Evolutionary conservation across 2,797 vertebrate species (phyloP).

Genomic region (Valencia hispanica): DNA sequence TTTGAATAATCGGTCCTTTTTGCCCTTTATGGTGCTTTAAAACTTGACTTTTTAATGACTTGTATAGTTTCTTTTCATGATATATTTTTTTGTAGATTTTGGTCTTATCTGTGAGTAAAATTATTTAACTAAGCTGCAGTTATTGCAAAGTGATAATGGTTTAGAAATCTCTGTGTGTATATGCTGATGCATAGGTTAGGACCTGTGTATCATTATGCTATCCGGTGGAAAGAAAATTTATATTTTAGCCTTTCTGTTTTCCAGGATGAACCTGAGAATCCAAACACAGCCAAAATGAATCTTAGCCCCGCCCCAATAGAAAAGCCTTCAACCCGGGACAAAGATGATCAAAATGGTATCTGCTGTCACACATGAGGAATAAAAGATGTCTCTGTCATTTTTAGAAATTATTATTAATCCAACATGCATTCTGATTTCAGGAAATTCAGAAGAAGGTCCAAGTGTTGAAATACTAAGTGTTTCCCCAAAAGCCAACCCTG

Average conservation of each 20-base stretch:
- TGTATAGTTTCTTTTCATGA: neutral
- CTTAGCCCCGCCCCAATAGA: slow-evolving; percentile 52
- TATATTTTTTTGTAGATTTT: neutral
- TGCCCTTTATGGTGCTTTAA: neutral
- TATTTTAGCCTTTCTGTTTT: slow-evolving; percentile 8
- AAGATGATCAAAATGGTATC: slow-evolving; percentile 73
- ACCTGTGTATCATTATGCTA: neutral
- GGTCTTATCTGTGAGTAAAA: neutral
- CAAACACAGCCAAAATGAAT: slow-evolving; percentile 63
- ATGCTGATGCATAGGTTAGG: neutral
- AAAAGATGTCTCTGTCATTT: neutral
- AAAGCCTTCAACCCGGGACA: slow-evolving; percentile 21
- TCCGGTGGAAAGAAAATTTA: neutral
- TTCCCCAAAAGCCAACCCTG: slow-evolving; percentile 83
- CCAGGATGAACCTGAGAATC: slow-evolving; percentile 57
- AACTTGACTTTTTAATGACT: neutral
- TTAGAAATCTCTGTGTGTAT: neutral
- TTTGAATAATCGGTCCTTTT: neutral
- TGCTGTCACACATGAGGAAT: neutral
- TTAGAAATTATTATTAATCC: neutral
- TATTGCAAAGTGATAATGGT: no score
- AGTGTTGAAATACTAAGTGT: slow-evolving; percentile 86
- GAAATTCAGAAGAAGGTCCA: slow-evolving; percentile 82
- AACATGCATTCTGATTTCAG: slow-evolving; percentile 64
- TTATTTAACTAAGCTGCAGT: neutral